Base-by-base conservation (phyloP, 2,113 vertebrate genomes). In the Mixornis gularis region DNA sequence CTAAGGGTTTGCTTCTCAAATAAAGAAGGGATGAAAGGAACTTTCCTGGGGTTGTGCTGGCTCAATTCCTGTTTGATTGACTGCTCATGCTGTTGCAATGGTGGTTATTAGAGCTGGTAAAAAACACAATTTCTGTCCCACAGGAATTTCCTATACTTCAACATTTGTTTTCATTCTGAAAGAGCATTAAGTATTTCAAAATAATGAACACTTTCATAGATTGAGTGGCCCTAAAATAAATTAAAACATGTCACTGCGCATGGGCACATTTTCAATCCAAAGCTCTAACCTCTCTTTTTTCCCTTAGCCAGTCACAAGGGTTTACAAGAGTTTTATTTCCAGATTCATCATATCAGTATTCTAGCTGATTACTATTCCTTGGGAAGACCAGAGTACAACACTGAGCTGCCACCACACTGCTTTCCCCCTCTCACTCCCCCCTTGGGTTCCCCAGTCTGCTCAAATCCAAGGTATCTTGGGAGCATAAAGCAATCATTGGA, bases 21-120 rank as follows among this genome's bases (percentile, higher is more conserved):
- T 96, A 95, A 95, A 95, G 94, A 53, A 92, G 84, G 95, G 95
- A 96, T 96, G 96, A 96, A 96, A 96, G 94, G 91, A 96, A 94
- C 94, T 95, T 96, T 96, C 96, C 94, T 95, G 94, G 92, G 95
- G 95, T 94, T 93, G 94, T 87, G 94, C 85, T 96, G 93, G 94
- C 95, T 96, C 92, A 87, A 24, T 96, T 96, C 95, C 91, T 96
- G 70, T 95, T 96, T 96, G 94, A 96, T 93, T 95, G 94, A 94
- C 92, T 96, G 94, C 92, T 96, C 94, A 91, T 93, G 95, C 92
- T 95, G 95, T 91, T 95, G 95, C 10, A 0, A 87, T 92, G 81
- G 81, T 92, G 70, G 91, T 96, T 94, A 93, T 96, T 95, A 95
- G 80, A 92, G 86, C 87, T 91, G 96, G 87, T 96, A 88, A 95